These are phyloP conservation scores for Tangara arthus DNA, from an alignment of 2,797 vertebrate genomes.

Conservation along the genomic window DNA sequence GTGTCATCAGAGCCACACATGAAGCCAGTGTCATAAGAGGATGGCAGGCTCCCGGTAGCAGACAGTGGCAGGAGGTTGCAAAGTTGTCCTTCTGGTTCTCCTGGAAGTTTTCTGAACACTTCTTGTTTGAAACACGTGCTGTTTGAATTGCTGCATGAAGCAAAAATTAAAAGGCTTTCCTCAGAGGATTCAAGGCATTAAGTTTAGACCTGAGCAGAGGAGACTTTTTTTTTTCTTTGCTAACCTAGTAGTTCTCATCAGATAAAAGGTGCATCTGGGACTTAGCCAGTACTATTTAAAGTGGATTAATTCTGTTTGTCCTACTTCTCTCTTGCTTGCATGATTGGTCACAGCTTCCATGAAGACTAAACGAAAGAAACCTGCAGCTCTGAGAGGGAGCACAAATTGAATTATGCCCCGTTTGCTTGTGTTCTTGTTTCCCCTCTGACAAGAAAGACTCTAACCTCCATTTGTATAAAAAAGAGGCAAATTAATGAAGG, in stretches of 20 bases:
- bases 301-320: slow-evolving; percentile 44
- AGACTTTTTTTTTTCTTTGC: background rate
- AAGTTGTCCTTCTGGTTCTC: background rate
- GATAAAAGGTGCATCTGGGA: slow-evolving; percentile 37
- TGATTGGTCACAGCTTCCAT: background rate
- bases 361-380: background rate
- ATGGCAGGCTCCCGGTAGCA: background rate
- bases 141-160: slow-evolving; percentile 1
- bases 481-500: slow-evolving; percentile 73
- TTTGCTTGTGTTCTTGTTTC: slow-evolving; percentile 44
- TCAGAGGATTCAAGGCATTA: slow-evolving; percentile 9
- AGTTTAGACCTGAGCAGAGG: background rate
- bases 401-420: slow-evolving; percentile 61
- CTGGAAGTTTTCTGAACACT: background rate
- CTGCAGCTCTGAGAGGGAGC: slow-evolving; percentile 32
- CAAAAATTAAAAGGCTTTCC: slow-evolving; percentile 4
- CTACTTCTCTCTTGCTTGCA: slow-evolving; percentile 22
- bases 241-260: slow-evolving; percentile 30
- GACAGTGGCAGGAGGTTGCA: background rate
- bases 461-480: slow-evolving; percentile 62
- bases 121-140: background rate
- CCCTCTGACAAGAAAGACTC: slow-evolving; percentile 45
- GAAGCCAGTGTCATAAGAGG: fast-evolving
- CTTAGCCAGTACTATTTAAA: slow-evolving; percentile 17
- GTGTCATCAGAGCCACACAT: fast-evolving